Percentiles rank a stretch among this genome's conserved stretches.
phyloP scores from a whole-genome alignment of 2,888 invertebrate species.

The Spilosoma lubricipeda region DNA sequence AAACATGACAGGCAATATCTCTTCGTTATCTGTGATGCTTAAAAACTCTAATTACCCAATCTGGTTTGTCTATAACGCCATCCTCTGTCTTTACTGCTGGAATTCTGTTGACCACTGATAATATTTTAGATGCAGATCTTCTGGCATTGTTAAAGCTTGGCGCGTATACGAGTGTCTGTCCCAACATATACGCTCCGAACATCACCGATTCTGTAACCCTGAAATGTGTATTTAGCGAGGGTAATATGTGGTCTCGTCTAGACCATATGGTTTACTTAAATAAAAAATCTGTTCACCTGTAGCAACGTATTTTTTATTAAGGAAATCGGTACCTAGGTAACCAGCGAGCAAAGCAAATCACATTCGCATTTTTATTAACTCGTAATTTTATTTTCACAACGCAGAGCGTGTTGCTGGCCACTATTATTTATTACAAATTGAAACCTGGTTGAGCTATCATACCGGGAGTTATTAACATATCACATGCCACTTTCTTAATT shows the following conservation, averaged over 20 bases:
- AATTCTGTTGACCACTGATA: slow-evolving; percentile 65
- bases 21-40: background rate
- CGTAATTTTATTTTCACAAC: no score
- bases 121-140: slow-evolving; percentile 69
- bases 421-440: no score
- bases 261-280: background rate
- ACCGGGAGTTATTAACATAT: background rate
- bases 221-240: slow-evolving; percentile 2
- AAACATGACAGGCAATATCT: background rate
- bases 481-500: background rate
- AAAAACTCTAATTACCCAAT: slow-evolving; percentile 63
- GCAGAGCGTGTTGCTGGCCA: no score
- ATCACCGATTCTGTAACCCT: slow-evolving; percentile 91
- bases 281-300: background rate
- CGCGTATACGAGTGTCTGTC: slow-evolving; percentile 90
- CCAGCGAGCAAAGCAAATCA: no score
- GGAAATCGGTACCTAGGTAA: no score
- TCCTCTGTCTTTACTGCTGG: slow-evolving; percentile 68
- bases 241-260: background rate
- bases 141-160: slow-evolving; percentile 91
- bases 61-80: slow-evolving; percentile 66
- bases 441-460: no score
- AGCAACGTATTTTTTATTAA: background rate
- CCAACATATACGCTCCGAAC: slow-evolving; percentile 92
- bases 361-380: no score